Evolutionary conservation across 2,113 vertebrate genomes (phyloP), one percentile per base, ranked within the genome.

Genomic region (Siphamia tubifer): DNA sequence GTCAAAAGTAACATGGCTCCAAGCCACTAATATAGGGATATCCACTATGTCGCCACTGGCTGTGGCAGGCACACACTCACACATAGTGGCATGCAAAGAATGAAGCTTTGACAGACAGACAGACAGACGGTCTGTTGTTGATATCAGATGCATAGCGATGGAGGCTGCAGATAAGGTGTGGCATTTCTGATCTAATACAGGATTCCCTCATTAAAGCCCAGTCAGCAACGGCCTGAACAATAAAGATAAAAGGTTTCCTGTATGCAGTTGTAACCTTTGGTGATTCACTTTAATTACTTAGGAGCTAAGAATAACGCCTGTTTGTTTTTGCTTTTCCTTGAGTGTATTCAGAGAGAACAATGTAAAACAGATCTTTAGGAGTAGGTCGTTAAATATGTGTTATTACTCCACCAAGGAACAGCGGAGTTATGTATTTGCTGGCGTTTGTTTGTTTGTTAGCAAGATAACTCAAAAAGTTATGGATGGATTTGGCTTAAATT

Each of bases 51-150:
- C 20, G 34, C 57, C 42, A 11, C 27, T 31, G 68, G 64, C 68
- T 73, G 53, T 27, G 19, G 48, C 53, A 74, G 15, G 56, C 63
- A 57, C 30, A 71, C 23, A 56, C 20, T 51, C 38, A 47, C 27
- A 58, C 56, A 53, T 25, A 1, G 25, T 27, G 74, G 81, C 69
- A 89, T 87, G 72, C 71, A 21, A 66, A 67, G 79, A 83, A 90
- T 82, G 82, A 76, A 40, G 63, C 47, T 70, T 40, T 58, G 73
- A 13, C 65, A 38, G 44, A 58, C 36, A 43, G 47, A 35, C 47
- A 32, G 63, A 20, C 57, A 23, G 74, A 30, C 58, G 8, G 68
- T 30, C 63, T 67, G 21, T 27, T 13, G 67, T 69, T 63, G 73
- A 63, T 80, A 70, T 68, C 78, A 72, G 80, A 74, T 60, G 60